Conservation (phyloP, 2,888 invertebrate species). For the Mimachlamys varia region DNA sequence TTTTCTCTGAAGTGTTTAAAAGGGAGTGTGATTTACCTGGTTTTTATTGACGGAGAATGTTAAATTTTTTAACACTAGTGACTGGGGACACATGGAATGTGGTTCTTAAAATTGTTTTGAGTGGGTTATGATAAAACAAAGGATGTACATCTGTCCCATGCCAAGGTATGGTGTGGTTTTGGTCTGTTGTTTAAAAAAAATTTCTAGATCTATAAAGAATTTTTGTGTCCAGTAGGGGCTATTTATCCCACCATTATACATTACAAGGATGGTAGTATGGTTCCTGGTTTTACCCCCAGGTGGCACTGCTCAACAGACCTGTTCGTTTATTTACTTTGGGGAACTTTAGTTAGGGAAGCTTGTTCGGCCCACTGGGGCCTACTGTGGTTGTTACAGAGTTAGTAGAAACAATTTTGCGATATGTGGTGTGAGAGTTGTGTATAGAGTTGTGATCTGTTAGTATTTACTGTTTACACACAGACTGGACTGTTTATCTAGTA, state of each 20-base stretch:
- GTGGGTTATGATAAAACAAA: background rate
- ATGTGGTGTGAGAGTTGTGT: slow-evolving; percentile 14
- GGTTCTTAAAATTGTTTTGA: background rate
- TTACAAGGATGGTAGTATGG: background rate
- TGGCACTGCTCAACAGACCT: background rate
- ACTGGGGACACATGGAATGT: background rate
- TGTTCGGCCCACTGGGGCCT: background rate
- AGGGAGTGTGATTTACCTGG: background rate
- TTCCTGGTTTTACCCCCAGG: background rate
- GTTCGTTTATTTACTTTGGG: background rate
- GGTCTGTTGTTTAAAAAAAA: background rate
- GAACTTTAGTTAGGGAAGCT: background rate
- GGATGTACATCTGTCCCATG: background rate
- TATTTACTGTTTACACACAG: background rate
- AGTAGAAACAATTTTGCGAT: background rate
- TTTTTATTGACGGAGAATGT: background rate
- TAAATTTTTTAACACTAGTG: background rate
- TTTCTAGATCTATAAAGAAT: background rate
- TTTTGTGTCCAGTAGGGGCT: background rate
- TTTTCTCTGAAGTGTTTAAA: background rate
- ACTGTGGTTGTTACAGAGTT: background rate
- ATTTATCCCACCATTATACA: background rate
- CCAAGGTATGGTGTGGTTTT: background rate
- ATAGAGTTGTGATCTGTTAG: background rate
- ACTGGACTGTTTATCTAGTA: slow-evolving; percentile 25